Conservation (phyloP, 2,797 vertebrate genomes). For the Phataginus tetradactyla region DNA sequence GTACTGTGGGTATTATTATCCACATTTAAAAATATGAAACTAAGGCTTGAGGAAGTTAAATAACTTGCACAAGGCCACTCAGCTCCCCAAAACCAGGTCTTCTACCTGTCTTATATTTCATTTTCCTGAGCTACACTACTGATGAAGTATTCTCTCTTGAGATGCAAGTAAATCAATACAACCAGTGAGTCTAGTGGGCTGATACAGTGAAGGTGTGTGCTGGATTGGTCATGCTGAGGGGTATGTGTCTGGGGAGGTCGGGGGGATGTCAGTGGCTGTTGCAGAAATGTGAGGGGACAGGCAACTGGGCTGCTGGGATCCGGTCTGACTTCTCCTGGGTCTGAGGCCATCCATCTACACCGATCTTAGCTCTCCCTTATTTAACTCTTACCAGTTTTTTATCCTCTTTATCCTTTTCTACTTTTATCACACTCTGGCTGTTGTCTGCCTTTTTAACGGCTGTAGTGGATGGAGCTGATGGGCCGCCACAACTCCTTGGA, state of each 20-base stretch:
- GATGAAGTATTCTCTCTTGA: background rate
- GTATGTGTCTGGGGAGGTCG: accelerated
- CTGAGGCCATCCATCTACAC: background rate
- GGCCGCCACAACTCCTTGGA: background rate
- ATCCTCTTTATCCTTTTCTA: background rate
- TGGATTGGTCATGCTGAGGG: background rate
- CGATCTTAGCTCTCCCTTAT: background rate
- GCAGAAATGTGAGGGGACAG: background rate
- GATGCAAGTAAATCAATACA: background rate
- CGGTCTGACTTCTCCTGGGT: background rate
- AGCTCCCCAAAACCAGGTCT: background rate
- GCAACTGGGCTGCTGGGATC: background rate
- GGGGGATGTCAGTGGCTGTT: background rate
- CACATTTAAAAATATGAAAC: background rate
- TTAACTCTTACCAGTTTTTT: background rate
- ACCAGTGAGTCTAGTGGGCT: background rate
- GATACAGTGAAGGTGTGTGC: background rate
- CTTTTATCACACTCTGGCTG: background rate
- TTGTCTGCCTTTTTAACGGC: background rate
- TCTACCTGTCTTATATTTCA: background rate
- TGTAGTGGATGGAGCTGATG: no score
- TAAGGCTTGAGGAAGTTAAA: background rate
- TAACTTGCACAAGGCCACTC: background rate
- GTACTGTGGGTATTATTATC: background rate
- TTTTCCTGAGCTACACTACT: background rate